A percentile compares a stretch with the other conserved stretches of the same genome.
Conservation (phyloP, 2,888 invertebrate species). For the Xanthorhoe designata region DNA sequence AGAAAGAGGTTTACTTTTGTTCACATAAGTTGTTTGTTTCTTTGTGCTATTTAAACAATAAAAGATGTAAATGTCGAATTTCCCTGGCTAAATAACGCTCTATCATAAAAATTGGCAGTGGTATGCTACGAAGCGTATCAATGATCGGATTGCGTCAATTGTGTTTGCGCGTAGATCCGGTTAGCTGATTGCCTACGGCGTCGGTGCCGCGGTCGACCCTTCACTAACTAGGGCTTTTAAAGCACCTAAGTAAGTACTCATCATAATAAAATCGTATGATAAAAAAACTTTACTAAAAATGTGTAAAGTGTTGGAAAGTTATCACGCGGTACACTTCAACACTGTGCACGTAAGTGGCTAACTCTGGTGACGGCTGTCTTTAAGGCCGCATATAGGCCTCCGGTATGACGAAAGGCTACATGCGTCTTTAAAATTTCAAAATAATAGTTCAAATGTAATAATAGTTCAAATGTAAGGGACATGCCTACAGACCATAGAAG, state of each 20-base stretch:
- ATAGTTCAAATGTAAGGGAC: no score
- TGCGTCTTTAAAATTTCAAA: no score
- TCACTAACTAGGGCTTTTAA: slow-evolving; percentile 44
- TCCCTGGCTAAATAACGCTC: slow-evolving; percentile 2
- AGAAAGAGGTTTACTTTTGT: background rate
- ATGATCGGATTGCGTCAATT: slow-evolving; percentile 64
- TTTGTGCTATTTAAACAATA: no score
- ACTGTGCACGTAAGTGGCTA: no score
- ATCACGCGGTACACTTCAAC: no score
- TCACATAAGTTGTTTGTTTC: background rate
- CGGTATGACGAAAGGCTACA: no score
- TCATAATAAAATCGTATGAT: background rate
- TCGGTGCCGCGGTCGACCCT: slow-evolving; percentile 63
- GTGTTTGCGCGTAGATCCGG: slow-evolving; percentile 79
- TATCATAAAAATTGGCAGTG: slow-evolving; percentile 18
- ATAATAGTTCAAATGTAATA: no score
- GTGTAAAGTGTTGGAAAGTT: no score
- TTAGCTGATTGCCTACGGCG: slow-evolving; percentile 76
- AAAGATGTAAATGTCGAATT: background rate
- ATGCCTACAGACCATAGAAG: no score
- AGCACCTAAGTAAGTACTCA: background rate
- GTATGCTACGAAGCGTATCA: slow-evolving; percentile 28
- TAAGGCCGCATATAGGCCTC: no score
- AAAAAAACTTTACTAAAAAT: no score
- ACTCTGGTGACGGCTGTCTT: no score